These are phyloP conservation scores for Papilio polytes DNA, from an alignment of 1,140 invertebrate genomes.

Conservation along the genomic window DNA sequence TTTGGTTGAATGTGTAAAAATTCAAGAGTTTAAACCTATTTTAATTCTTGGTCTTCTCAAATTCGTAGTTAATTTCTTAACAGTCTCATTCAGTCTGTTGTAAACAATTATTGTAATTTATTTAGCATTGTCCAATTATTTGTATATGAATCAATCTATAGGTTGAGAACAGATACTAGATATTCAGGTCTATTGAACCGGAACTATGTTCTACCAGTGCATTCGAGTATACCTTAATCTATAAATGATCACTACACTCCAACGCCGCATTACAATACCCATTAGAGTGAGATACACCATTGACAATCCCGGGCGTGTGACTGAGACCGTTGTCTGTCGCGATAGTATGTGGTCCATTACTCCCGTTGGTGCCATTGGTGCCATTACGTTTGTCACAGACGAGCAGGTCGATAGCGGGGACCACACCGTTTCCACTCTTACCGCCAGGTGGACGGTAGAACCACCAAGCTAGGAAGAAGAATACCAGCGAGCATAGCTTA, in stretches of 20 bases:
- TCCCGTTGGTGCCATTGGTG: slow-evolving; percentile 52
- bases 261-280: slow-evolving; percentile 75
- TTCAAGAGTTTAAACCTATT: background rate
- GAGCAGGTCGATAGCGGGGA: slow-evolving; percentile 64
- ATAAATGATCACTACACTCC: slow-evolving; percentile 77
- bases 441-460: slow-evolving; percentile 86
- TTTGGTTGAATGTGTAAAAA: background rate
- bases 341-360: slow-evolving; percentile 45
- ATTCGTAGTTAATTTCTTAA: background rate
- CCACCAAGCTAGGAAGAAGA: slow-evolving; percentile 89
- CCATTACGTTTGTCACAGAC: slow-evolving; percentile 65
- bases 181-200: background rate
- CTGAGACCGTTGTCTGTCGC: slow-evolving; percentile 48
- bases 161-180: background rate
- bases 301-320: background rate
- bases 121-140: background rate
- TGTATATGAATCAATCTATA: background rate
- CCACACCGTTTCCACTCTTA: slow-evolving; percentile 66
- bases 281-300: slow-evolving; percentile 47
- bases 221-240: slow-evolving; percentile 35
- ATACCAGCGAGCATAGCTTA: slow-evolving; percentile 86
- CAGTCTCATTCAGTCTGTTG: background rate
- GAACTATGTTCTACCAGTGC: background rate
- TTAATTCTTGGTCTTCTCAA: slow-evolving; percentile 1
- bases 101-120: background rate